A percentile compares a stretch with the other conserved stretches of the same genome.
These are phyloP conservation scores for Coleophora flavipennella DNA, from an alignment of 2,888 invertebrate species.

Conservation along the genomic window DNA sequence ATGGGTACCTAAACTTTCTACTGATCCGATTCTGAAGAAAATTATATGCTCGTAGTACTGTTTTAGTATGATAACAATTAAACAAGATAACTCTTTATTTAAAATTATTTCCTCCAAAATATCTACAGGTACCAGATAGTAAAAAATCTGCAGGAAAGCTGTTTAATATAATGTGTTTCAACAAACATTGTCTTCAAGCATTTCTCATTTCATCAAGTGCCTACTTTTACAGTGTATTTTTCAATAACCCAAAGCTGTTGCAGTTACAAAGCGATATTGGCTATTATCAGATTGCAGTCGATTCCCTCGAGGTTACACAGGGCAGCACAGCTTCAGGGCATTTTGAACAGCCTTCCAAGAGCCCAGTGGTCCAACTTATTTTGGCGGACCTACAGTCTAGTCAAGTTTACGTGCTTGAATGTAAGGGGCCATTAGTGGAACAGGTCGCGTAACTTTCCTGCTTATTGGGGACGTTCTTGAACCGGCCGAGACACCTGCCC, in stretches of 20 bases:
- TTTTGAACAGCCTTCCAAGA: neutral
- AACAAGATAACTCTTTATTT: too few relatives aligned
- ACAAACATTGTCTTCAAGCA: too few relatives aligned
- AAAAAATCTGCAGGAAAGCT: too few relatives aligned
- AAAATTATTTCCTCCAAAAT: too few relatives aligned
- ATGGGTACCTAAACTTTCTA: too few relatives aligned
- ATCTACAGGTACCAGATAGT: too few relatives aligned
- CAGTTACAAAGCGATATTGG: conserved; percentile 1
- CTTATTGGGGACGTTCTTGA: conserved; percentile 33
- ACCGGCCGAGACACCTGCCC: conserved; percentile 27
- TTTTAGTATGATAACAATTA: too few relatives aligned
- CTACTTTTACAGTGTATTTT: neutral
- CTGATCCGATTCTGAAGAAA: too few relatives aligned
- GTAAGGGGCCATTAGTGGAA: conserved; percentile 29
- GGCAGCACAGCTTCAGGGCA: neutral
- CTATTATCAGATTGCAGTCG: neutral
- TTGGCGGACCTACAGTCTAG: neutral
- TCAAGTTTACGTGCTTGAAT: conserved; percentile 1
- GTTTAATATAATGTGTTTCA: too few relatives aligned
- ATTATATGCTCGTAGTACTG: too few relatives aligned
- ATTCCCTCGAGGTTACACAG: neutral
- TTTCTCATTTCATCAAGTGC: neutral
- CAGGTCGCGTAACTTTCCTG: conserved; percentile 40
- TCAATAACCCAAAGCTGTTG: neutral
- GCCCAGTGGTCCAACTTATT: neutral